Conservation (phyloP, 2,113 vertebrate genomes). For the Chaetodon auriga region DNA sequence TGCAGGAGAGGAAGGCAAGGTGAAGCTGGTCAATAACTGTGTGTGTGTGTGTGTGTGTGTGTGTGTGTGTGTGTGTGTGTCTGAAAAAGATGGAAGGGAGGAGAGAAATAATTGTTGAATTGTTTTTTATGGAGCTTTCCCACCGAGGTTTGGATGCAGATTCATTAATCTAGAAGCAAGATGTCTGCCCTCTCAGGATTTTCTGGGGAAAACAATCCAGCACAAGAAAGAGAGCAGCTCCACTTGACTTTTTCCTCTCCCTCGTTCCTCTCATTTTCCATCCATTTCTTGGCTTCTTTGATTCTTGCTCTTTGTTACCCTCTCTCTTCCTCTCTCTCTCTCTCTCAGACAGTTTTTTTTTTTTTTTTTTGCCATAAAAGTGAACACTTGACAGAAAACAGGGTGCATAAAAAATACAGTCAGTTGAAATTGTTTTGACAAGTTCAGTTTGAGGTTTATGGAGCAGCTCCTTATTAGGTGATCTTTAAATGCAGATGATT, state of each 20-base stretch:
- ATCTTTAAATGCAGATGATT: background rate
- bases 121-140: conserved; percentile 55
- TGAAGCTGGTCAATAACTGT: conserved; percentile 48
- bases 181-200: conserved; percentile 38
- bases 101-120: conserved; percentile 53
- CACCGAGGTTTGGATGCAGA: conserved; percentile 44
- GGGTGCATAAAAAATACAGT: background rate
- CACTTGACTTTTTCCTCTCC: conserved; percentile 25
- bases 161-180: conserved; percentile 66
- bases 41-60: background rate
- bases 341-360: background rate
- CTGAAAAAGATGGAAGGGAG: conserved; percentile 28
- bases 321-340: background rate
- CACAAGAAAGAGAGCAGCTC: conserved; percentile 1
- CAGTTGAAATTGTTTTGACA: conserved; percentile 1
- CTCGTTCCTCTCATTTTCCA: conserved; percentile 3
- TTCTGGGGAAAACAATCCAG: conserved; percentile 30
- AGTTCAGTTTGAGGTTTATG: conserved; percentile 6
- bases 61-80: conserved; percentile 4
- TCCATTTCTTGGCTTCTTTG: conserved; percentile 22
- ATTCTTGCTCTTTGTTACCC: background rate
- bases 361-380: background rate
- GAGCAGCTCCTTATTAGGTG: background rate
- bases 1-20: conserved; percentile 27
- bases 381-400: conserved; percentile 1